Evolutionary conservation across 1,140 invertebrate genomes (phyloP).

Genomic region (Lithobius niger): DNA sequence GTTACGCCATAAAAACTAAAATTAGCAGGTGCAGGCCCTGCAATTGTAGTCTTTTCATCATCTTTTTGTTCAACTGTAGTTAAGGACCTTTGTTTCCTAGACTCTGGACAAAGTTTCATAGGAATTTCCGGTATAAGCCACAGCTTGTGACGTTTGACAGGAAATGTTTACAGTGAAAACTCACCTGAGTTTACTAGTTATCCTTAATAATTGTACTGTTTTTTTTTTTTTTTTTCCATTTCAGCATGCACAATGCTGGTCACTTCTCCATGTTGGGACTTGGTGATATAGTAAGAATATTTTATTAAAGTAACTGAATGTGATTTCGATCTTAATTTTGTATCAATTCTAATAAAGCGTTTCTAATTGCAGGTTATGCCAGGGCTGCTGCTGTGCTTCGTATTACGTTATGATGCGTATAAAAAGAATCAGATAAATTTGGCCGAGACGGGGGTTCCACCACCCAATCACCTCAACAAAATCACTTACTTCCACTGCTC

Average conservation of each 20-base stretch:
- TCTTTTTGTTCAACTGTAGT: too few relatives aligned
- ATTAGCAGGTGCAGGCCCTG: too few relatives aligned
- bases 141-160: too few relatives aligned
- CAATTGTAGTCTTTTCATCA: background rate
- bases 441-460: slow-evolving; percentile 61
- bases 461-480: slow-evolving; percentile 50
- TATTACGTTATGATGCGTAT: slow-evolving; percentile 85
- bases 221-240: slow-evolving; percentile 17
- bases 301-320: too few relatives aligned
- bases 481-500: slow-evolving; percentile 92
- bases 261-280: slow-evolving; percentile 95
- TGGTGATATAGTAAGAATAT: slow-evolving; percentile 71
- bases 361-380: slow-evolving; percentile 57
- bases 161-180: too few relatives aligned
- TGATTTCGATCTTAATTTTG: too few relatives aligned
- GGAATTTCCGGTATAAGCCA: too few relatives aligned
- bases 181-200: too few relatives aligned
- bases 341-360: too few relatives aligned
- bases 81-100: too few relatives aligned
- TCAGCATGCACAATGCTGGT: slow-evolving; percentile 79
- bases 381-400: slow-evolving; percentile 89
- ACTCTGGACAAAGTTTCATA: too few relatives aligned
- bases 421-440: slow-evolving; percentile 64
- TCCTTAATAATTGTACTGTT: too few relatives aligned
- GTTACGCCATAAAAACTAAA: background rate